phyloP scores from a whole-genome alignment of 1,140 invertebrate species.

The Leucophenga varia region DNA sequence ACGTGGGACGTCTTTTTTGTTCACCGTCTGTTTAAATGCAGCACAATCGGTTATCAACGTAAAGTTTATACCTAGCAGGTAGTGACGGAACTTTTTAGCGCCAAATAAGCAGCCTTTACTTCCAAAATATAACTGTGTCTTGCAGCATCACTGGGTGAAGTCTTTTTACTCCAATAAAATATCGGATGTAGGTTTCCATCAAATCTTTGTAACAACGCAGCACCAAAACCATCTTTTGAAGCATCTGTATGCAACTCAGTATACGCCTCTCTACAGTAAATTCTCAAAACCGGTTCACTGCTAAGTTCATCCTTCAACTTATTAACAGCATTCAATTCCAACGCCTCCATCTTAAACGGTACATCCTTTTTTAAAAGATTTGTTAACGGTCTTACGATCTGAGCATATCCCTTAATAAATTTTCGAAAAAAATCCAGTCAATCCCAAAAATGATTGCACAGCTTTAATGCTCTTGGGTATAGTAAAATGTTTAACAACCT shows the following conservation, averaged over 20 bases:
- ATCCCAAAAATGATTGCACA: conserved; percentile 3
- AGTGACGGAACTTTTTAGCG: conserved; percentile 28
- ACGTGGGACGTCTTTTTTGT: conserved; percentile 27
- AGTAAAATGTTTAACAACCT: conserved; percentile 7
- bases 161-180: conserved; percentile 35
- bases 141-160: conserved; percentile 8
- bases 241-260: conserved; percentile 49
- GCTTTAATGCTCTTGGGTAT: not conserved
- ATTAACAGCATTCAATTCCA: not conserved
- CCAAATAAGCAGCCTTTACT: conserved; percentile 25
- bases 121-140: conserved; percentile 32
- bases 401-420: conserved; percentile 8
- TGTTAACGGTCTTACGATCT: conserved; percentile 9
- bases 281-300: not conserved
- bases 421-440: conserved; percentile 10
- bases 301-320: not conserved
- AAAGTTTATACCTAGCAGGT: conserved; percentile 13
- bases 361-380: conserved; percentile 9
- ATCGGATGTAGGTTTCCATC: conserved; percentile 34
- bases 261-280: conserved; percentile 18
- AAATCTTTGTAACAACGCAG: conserved; percentile 5
- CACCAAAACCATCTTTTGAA: conserved; percentile 6
- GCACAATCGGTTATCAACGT: conserved; percentile 31
- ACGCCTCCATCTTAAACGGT: not conserved
- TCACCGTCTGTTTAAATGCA: conserved; percentile 38